A percentile compares a stretch with the other conserved stretches of the same genome.
Conservation (phyloP, 2,888 invertebrate genomes). For the Hemaris fuciformis region DNA sequence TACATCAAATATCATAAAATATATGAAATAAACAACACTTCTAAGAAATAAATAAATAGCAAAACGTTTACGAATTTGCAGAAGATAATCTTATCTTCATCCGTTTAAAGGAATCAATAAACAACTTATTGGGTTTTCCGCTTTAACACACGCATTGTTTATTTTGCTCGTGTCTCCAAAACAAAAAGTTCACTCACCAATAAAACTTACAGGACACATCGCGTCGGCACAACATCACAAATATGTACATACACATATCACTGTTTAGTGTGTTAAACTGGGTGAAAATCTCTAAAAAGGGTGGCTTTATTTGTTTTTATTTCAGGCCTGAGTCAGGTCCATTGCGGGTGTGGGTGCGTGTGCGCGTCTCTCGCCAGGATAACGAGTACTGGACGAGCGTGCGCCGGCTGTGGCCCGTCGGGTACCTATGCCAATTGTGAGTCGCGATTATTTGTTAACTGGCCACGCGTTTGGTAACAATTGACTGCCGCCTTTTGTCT, state of each 20-base stretch:
- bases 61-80: not conserved
- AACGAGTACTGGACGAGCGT: conserved; percentile 65
- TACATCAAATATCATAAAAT: no score
- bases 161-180: not conserved
- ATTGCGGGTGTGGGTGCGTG: conserved; percentile 30
- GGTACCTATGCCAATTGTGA: conserved; percentile 76
- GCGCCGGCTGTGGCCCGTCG: conserved; percentile 52
- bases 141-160: not conserved
- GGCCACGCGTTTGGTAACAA: conserved; percentile 79
- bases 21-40: no score
- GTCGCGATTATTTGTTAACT: conserved; percentile 77
- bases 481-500: conserved; percentile 67
- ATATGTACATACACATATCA: not conserved
- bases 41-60: not conserved
- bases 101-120: not conserved
- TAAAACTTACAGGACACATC: not conserved
- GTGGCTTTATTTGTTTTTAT: not conserved
- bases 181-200: not conserved
- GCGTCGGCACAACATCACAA: not conserved
- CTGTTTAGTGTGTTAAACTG: not conserved
- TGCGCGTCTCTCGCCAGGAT: conserved; percentile 68
- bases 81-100: not conserved
- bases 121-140: not conserved
- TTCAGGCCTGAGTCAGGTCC: not conserved
- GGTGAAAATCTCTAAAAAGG: not conserved